Base-by-base conservation (phyloP, 1,140 invertebrate genomes). In the Teleopsis dalmanni region DNA sequence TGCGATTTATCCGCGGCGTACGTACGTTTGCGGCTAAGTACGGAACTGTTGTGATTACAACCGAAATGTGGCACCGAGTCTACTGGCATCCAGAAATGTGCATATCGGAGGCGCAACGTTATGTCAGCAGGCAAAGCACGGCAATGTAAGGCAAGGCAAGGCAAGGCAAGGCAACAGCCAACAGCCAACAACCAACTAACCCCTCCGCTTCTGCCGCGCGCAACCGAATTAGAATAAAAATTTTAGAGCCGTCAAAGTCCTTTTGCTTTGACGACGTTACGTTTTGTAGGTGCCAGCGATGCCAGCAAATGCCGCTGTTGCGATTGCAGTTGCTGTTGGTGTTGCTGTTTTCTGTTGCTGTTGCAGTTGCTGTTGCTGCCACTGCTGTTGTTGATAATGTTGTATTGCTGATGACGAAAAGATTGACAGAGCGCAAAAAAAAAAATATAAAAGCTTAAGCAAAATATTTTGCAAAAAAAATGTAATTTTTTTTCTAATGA, bases 141-240 rank as follows among this genome's bases (percentile, higher is more conserved):
- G 26, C 27, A 23, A 5, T 21, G 14, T 4, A 23, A 29, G 27
- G 41, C 26, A n/a, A n/a, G n/a, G 25, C 41, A 13, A 19, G 11
- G 14, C 8, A 16, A 1, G 9, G 40, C 23, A 14, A 18, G 13
- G 18, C 18, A 19, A 4, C 36, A 16, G 22, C 11, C 9, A 36
- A 10, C 10, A 36, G 27, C 16, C 27, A 29, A 9, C 27, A 8
- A 14, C 41, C 7, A 29, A 19, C 60, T 57, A 57, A 62, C 58
- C 57, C 52, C 55, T 54, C 53, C 51, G 54, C 50, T 47, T 54
- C 51, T 43, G 41, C 16, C 11, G 27, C 41, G 42, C 26, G 29
- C 42, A 43, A 29, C 27, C 18, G 42, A 43, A 43, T 18, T 26
- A 27, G n/a, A 7, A 31, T 9, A 31, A 22, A 26, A 43, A 43